Percentiles rank a stretch among this genome's conserved stretches.
Evolutionary conservation across 2,797 vertebrate genomes (phyloP).

Genomic region (Phyllotis vaccarum): DNA sequence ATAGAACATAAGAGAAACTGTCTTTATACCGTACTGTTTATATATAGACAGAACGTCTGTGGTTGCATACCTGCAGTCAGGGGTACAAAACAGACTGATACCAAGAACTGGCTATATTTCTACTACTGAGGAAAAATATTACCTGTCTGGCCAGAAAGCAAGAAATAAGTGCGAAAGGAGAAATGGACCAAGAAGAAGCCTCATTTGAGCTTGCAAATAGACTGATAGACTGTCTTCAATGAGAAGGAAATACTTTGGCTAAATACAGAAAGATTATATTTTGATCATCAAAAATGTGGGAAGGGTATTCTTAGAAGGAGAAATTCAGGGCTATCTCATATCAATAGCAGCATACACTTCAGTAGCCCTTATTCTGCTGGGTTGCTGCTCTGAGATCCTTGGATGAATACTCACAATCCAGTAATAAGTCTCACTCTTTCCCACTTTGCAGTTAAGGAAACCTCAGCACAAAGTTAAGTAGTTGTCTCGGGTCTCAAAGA

Average conservation of each 20-base stretch:
- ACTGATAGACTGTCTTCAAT: not conserved
- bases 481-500: not conserved
- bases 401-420: not conserved
- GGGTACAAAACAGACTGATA: not conserved
- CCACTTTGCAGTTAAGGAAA: conserved; percentile 13
- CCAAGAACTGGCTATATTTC: too few species aligned
- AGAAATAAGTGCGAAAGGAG: not conserved
- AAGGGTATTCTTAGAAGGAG: not conserved
- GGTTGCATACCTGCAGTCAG: not conserved
- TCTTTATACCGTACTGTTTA: not conserved
- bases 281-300: not conserved
- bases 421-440: not conserved
- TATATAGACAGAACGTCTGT: not conserved
- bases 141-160: not conserved
- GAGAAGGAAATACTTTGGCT: not conserved
- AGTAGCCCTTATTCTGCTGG: not conserved
- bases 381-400: not conserved
- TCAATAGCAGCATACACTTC: not conserved
- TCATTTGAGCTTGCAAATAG: not conserved
- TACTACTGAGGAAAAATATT: not conserved
- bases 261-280: not conserved
- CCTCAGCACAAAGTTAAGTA: not conserved
- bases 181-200: not conserved
- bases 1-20: not conserved
- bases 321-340: not conserved